Base-by-base conservation (phyloP, 2,113 vertebrate genomes). In the Uropsilus gracilis region DNA sequence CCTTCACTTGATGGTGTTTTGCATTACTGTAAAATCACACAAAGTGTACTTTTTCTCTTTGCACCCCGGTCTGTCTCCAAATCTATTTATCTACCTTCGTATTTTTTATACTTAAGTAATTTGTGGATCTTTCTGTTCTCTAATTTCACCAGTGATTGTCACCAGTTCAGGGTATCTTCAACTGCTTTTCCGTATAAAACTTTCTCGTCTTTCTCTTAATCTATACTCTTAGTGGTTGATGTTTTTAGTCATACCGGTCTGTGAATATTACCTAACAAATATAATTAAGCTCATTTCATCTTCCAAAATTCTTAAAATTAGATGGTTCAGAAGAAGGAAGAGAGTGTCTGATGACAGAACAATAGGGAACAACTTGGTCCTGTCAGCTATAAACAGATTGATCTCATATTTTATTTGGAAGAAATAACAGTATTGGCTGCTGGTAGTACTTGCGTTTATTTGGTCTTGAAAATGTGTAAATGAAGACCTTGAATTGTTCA, bases 361-460 rank as follows among this genome's bases (percentile, higher is more conserved):
- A 92, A 16, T 80, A 85, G 90, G 78, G 95, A 97, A 86, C 86
- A 96, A 72, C 93, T 97, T 37, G 95, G 82, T 91, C 61, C 55
- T 83, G 30, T 94, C 89, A 68, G 68, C 57, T 89, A 89, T 37
- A 92, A 87, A 75, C 86, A 97, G 63, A 66, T 90, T 95, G n/a
- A 75, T 88, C 59, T 95, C 73, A 86, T 46, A 4, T 86, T 91
- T 96, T 83, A 81, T 76, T 93, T 89, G 82, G 61, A 86, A 89
- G 66, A 85, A 92, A 92, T 87, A 53, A 72, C 46, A 37, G 91
- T 55, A 87, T 78, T 46, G 44, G 94, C 63, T 95, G 85, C 81
- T 90, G 37, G 71, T 63, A 89, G 69, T 97, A 90, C 53, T 92
- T 92, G 66, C 24, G 44, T 39, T 86, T 88, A 72, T 68, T 93